A percentile compares a stretch with the other conserved stretches of the same genome.
Conservation (phyloP, 2,113 vertebrate species). For the Psittacula cyanocephala region DNA sequence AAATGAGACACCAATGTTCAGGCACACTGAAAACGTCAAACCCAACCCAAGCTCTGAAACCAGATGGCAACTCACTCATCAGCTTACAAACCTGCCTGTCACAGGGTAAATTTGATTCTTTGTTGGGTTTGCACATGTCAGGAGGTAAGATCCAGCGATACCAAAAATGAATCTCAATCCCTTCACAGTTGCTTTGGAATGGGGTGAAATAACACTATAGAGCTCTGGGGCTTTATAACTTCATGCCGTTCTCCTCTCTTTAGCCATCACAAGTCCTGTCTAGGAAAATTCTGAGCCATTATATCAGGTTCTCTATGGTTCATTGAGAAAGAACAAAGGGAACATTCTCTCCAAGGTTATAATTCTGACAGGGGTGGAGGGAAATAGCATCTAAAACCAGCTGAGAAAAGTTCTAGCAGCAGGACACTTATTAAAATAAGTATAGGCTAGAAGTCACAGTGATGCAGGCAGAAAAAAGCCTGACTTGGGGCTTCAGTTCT, state of each 20-base stretch:
- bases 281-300: slow-evolving; percentile 50
- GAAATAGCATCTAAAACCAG: slow-evolving; percentile 3
- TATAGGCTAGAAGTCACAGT: slow-evolving; percentile 26
- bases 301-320: slow-evolving; percentile 48
- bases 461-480: not conserved
- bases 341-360: slow-evolving; percentile 55
- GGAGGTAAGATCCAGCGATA: not conserved
- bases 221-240: slow-evolving; percentile 23
- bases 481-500: not conserved
- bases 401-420: slow-evolving; percentile 46
- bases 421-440: slow-evolving; percentile 48
- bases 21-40: not conserved
- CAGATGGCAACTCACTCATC: not conserved
- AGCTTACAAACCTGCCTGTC: not conserved
- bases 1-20: not conserved
- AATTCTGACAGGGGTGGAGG: not conserved
- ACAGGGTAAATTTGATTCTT: not conserved
- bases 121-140: not conserved
- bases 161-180: not conserved
- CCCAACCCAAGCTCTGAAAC: not conserved
- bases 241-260: not conserved
- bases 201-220: not conserved
- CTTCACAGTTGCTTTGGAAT: not conserved
- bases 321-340: slow-evolving; percentile 63
- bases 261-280: slow-evolving; percentile 20